Base-by-base conservation (phyloP, 2,797 vertebrate species). In the Myripristis jacobus region DNA sequence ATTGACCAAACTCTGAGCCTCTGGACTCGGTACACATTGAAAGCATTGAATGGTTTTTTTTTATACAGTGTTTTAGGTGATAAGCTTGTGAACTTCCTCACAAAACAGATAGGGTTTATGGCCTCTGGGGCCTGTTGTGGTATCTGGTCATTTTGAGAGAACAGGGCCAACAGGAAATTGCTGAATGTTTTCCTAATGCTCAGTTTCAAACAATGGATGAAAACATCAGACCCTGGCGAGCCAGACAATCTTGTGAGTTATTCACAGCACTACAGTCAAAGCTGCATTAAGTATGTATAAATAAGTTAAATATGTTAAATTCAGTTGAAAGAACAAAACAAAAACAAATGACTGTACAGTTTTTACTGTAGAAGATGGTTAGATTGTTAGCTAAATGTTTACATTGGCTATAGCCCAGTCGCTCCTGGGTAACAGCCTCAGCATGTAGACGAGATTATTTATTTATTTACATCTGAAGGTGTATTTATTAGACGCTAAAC, bases 151-250 rank as follows among this genome's bases (percentile, higher is more conserved):
- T n/a, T 60, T 13, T 18, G 3, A 46, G 62, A 64, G 53, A 34
- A n/a, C n/a, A n/a, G n/a, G 44, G 62, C 51, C 8, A 62, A 56
- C 21, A 18, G 27, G 62, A 21, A 41, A 38, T 47, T 65, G 34
- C 31, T 82, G 77, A 81, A 82, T 78, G 81, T 83, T 66, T 76
- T 80, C 22, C 34, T 66, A 6, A 66, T 65, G 10, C 16, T 38
- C 19, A 22, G 12, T 65, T 73, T 72, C 29, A 52, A 73, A 54
- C 16, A 9, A 16, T 34, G 54, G 51, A 69, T 56, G 27, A 77
- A 75, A 64, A 43, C 43, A 71, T 60, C 16, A 9, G 19, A 24
- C 24, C 18, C 9, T 31, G 5, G n/a, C n/a, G 15, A 67, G 19
- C 38, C 19, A 27, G 43, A 41, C 69, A 21, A 54, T 60, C 56